phyloP scores from a whole-genome alignment of 2,113 vertebrate genomes.

The Grallaria varia region DNA sequence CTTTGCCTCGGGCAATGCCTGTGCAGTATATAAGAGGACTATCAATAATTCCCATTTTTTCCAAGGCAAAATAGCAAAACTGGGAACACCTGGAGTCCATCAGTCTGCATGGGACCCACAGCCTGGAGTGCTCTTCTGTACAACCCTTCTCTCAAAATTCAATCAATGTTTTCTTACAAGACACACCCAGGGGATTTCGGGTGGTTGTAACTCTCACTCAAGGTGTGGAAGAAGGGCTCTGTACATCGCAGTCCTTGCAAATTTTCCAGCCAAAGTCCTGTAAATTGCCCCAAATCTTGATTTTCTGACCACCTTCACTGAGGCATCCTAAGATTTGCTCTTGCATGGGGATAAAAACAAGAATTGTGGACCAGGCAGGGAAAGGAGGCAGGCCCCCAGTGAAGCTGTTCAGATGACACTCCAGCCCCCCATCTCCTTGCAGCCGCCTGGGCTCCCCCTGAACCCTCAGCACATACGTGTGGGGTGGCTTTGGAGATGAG shows the following conservation, averaged over 20 bases:
- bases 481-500: background rate
- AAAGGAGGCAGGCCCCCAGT: background rate
- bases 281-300: background rate
- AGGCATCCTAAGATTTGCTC: background rate
- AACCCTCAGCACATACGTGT: background rate
- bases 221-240: background rate
- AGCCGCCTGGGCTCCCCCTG: background rate
- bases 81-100: accelerated
- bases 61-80: background rate
- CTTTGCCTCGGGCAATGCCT: background rate
- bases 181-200: background rate
- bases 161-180: background rate
- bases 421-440: background rate
- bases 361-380: background rate
- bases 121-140: background rate
- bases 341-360: background rate
- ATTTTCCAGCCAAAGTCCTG: background rate
- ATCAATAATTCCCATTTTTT: background rate
- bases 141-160: background rate
- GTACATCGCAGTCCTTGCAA: background rate
- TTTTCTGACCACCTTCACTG: background rate
- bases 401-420: background rate
- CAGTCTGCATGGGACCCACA: background rate
- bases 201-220: background rate
- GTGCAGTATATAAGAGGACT: background rate